Evolutionary conservation across 2,888 invertebrate species (phyloP), one percentile per base, ranked within the genome.

Genomic region (Lochmaea capreae): DNA sequence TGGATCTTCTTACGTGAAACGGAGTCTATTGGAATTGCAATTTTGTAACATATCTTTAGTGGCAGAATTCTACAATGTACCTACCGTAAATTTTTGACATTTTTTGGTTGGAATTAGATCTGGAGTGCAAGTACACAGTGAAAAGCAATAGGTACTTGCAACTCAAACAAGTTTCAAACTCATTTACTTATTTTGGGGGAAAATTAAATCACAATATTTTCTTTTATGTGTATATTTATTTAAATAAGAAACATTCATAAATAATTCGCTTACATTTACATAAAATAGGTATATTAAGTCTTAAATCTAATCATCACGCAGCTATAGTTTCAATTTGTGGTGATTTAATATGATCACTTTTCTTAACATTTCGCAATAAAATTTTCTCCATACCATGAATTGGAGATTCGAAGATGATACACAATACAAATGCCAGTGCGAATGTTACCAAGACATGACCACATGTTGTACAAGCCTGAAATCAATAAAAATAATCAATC

Each of bases 381-480:
- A 93, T 90, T 82, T 91, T 92, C 84, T 93, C 93, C 63, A 93
- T 88, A 3, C 92, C 91, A 79, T 93, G 92, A 79, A 93, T 90
- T 2, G 93, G 93, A 10, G 93, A 93, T 85, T 93, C 93, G 81
- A 93, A 93, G 52, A 91, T 88, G 63, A 92, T 86, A 77, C 93
- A 93, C 61, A 93, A 84, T 54, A 93, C 67, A 65, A 92, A 85
- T 67, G 93, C 93, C 78, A 90, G 86, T 26, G 87, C 76, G 82
- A 93, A 92, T 0, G 93, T 93, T 71, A 92, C 82, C 18, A 89
- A 79, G n/a, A 90, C 81, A 80, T 93, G 92, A 0, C 91, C 89
- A 69, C 91, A 83, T 11, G 89, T 87, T 79, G 89, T 89, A 65
- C 89, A 89, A 67, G 88, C 80, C 93, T 93, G 87, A 74, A 90